Evolutionary conservation across 1,140 invertebrate genomes (phyloP), one percentile per base, ranked within the genome.

Genomic region (Bombus breviceps): DNA sequence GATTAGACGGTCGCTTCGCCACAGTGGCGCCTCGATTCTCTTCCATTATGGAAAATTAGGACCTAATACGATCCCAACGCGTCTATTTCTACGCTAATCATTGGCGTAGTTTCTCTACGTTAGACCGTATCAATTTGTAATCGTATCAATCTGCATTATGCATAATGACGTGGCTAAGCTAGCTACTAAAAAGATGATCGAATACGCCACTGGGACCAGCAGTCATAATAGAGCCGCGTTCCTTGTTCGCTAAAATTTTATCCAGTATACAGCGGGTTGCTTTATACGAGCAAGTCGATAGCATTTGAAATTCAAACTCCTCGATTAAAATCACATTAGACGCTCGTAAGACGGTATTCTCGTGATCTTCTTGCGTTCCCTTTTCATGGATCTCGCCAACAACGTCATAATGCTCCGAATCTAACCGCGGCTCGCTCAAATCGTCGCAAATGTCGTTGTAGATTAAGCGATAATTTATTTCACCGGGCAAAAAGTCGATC

Each of bases 301-400:
- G 88, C 85, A 94, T 94, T 94, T 94, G 91, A 94, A 94, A 93
- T 95, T 95, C 93, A 94, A 94, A 94, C 90, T 92, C 88, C 86
- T 86, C 93, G 93, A 95, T 94, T 95, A 95, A 95, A 95, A 93
- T 94, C 93, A 81, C 94, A 94, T 95, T 94, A 94, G 91, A 88
- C 90, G 90, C 85, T 91, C 85, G 87, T 74, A 85, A 89, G 85
- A 73, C 69, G 75, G 47, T 76, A 75, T 68, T 6, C 47, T 53
- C 68, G 75, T 53, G 76, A 66, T 77, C 68, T 83, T 85, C 78
- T 73, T 69, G 69, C 15, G 59, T 62, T 53, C 53, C 66, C 37
- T 66, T 76, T 75, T 62, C 88, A 64, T 66, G 71, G 25, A 74
- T 53, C 68, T 39, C 57, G 68, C 74, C 74, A 47, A 37, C 18